Base-by-base conservation (phyloP, 2,888 invertebrate genomes). In the Neuroscelio doddi region DNA sequence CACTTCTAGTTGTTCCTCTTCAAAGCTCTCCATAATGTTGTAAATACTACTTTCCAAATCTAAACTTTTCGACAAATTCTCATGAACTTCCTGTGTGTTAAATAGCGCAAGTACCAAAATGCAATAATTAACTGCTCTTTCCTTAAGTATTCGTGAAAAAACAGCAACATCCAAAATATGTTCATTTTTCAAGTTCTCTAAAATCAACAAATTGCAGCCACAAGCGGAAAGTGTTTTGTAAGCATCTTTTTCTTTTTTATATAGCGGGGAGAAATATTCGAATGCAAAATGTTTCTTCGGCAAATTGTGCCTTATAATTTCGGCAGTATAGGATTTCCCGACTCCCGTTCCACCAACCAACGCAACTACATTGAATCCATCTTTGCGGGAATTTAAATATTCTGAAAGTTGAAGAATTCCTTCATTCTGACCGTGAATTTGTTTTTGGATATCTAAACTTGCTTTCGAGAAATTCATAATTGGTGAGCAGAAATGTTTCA, bases 301-400 rank as follows among this genome's bases (percentile, higher is more conserved):
- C 32, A 80, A 68, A 44, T 77, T 66, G 15, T 72, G 72, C 12
- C 62, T 72, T 21, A 84, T 75, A 15, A 84, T 80, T 12, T 77
- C 73, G 0, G 70, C 64, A 0, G 79, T 73, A 30, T 81, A 80
- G 2, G 83, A 77, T 72, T 84, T 84, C 15, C 84, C 84, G 1
- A 82, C 78, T 0, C 84, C 84, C 0, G 78, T 80, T 9, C 81
- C 80, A 9, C 84, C 84, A 8, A 81, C 51, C 1, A 84, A 57
- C 3, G 63, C 69, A 1, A 80, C 9, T 1, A 80, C 27, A 57
- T 77, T 73, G 15, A 80, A 70, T 1, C 68, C 65, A 21, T 47
- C 47, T 1, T 50, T 32, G 39, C 76, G 68, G 7, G 51, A 17
- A 9, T 39, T 10, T 7, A 82, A 51, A 34, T 63, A 62, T 0